phyloP scores from a whole-genome alignment of 2,113 vertebrate species.

The Cheirogaleus medius region DNA sequence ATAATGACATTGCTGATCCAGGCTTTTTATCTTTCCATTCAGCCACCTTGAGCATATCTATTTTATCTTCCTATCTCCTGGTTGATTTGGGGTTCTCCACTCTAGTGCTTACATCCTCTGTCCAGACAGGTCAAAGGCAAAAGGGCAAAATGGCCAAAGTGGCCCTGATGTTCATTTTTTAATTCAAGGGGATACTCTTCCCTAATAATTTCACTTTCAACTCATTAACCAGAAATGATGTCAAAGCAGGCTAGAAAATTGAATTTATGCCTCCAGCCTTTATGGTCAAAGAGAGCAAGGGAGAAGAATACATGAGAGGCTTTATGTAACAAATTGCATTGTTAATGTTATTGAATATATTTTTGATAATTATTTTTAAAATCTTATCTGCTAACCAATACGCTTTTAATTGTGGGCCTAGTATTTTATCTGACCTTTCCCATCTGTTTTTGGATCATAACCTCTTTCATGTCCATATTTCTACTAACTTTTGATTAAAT shows the following conservation, averaged over 20 bases:
- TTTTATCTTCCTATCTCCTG: background rate
- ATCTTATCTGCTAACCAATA: background rate
- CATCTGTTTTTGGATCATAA: background rate
- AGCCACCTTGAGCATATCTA: background rate
- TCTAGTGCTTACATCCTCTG: background rate
- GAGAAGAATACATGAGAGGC: background rate
- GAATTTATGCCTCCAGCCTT: background rate
- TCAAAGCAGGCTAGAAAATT: background rate
- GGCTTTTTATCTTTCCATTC: background rate
- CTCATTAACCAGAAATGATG: background rate
- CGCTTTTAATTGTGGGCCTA: background rate
- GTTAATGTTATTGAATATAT: background rate
- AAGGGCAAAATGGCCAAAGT: background rate
- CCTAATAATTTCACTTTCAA: background rate
- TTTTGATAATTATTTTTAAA: background rate
- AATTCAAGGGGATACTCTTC: background rate
- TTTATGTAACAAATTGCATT: background rate
- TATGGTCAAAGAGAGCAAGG: background rate
- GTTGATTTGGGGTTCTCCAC: fast-evolving
- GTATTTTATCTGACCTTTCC: background rate
- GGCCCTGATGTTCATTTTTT: fast-evolving
- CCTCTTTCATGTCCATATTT: background rate
- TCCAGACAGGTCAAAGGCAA: background rate
- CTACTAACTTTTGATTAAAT: background rate
- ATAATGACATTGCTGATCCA: background rate